Evolutionary conservation across 2,113 vertebrate genomes (phyloP), one percentile per base, ranked within the genome.

Genomic region (Sclerurus mexicanus): DNA sequence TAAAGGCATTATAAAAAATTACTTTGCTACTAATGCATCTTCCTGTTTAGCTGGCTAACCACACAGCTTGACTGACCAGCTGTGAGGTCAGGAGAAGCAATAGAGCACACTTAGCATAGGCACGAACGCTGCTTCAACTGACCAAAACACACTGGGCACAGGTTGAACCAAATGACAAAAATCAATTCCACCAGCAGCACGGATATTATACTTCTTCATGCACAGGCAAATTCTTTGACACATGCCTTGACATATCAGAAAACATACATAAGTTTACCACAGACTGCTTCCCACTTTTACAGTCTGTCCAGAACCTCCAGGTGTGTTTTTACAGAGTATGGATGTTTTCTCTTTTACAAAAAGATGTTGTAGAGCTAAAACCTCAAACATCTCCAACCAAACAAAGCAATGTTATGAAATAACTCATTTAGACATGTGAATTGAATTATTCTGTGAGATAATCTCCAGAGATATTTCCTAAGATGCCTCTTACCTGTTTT

Each of bases 401-500:
- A 68, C 6, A 40, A 4, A 20, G 27, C 12, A 40, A 18, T 44
- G 14, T 30, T 46, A 46, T 8, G 5, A n/a, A 93, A 62, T 15
- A 56, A 58, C 25, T 42, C 14, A 2, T 52, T 86, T 28, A 74
- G 19, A 49, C 21, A 31, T 1, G 1, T 10, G 85, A 60, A 10
- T 10, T 40, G 9, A 82, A 42, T 27, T 71, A 10, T 58, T 63
- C 44, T 30, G 12, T 72, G 9, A 74, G 90, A 60, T 19, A 8
- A 37, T n/a, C 31, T 72, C 46, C 49, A 27, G 84, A 53, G 14
- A 5, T 21, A n/a, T 9, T 76, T 60, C 40, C 22, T 18, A 39
- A 80, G 59, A 39, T 92, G 63, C 52, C 37, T 64, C 96, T 98
- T 97, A 99, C 99, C 98, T 98, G 98, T 98, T 93, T 98, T 98